Conservation (phyloP, 2,113 vertebrate species). For the Heliornis fulica region DNA sequence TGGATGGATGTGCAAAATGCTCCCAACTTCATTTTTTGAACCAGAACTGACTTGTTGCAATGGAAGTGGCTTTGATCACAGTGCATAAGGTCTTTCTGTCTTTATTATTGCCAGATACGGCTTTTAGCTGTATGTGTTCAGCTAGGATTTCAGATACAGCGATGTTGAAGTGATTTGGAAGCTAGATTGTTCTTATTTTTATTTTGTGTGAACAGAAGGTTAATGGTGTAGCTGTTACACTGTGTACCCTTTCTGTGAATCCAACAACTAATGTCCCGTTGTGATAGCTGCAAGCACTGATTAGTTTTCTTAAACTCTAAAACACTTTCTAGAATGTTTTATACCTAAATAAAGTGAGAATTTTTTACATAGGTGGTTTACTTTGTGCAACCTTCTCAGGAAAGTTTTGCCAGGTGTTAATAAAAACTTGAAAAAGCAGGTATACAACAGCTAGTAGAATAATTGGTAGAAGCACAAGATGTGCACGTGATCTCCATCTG, state of each 20-base stretch:
- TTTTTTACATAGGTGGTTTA: background rate
- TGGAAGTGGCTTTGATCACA: background rate
- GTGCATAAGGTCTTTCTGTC: background rate
- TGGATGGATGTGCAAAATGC: background rate
- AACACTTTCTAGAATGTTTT: background rate
- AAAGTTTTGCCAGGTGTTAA: background rate
- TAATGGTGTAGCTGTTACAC: background rate
- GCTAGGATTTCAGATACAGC: background rate
- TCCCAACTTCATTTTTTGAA: background rate
- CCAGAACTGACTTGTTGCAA: background rate
- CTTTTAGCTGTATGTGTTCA: background rate
- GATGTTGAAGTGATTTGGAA: background rate
- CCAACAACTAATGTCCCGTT: fast-evolving
- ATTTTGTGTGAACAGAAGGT: background rate
- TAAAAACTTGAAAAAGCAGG: background rate
- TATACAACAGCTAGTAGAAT: background rate
- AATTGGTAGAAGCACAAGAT: background rate
- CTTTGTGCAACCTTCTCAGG: background rate
- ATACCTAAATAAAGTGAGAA: background rate
- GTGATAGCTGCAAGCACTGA: background rate
- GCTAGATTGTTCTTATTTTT: background rate
- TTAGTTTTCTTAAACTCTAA: background rate
- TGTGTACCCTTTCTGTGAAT: background rate
- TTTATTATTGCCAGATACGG: background rate
- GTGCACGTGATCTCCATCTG: background rate